Percentiles rank a stretch among this genome's conserved stretches.
These are phyloP conservation scores for Pelmatolapia mariae DNA, from an alignment of 2,113 vertebrate species.

Conservation along the genomic window DNA sequence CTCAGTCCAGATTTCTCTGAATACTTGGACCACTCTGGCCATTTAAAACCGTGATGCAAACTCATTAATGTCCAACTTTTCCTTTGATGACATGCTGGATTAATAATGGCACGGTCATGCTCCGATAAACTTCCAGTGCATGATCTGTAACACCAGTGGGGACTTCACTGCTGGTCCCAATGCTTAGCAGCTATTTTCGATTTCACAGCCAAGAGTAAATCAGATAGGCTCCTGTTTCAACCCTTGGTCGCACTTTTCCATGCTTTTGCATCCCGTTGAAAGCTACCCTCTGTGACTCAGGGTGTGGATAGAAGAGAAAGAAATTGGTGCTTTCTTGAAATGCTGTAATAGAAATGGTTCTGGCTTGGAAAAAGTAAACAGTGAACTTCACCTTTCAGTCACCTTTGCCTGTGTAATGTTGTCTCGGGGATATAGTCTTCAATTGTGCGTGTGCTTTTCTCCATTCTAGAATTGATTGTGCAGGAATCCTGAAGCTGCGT, in stretches of 20 bases:
- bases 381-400: not conserved
- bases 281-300: not conserved
- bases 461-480: constrained; percentile 85
- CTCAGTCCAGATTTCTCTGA: not conserved
- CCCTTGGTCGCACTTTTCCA: not conserved
- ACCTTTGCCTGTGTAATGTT: not conserved
- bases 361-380: not conserved
- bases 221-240: not conserved
- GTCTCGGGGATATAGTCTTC: not conserved
- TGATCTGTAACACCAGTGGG: constrained; percentile 23
- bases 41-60: constrained; percentile 24
- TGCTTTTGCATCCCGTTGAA: not conserved
- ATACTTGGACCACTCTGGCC: not conserved
- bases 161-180: not conserved
- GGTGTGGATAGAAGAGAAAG: not conserved
- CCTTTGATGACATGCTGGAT: constrained; percentile 34
- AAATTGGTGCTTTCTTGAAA: not conserved
- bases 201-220: not conserved
- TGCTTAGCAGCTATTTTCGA: not conserved
- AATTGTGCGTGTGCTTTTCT: not conserved
- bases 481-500: constrained; percentile 90
- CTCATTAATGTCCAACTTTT: constrained; percentile 14
- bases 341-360: not conserved
- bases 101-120: constrained; percentile 18
- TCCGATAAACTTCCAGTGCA: not conserved